Conservation (phyloP, 2,113 vertebrate genomes). For the Balaeniceps rex region DNA sequence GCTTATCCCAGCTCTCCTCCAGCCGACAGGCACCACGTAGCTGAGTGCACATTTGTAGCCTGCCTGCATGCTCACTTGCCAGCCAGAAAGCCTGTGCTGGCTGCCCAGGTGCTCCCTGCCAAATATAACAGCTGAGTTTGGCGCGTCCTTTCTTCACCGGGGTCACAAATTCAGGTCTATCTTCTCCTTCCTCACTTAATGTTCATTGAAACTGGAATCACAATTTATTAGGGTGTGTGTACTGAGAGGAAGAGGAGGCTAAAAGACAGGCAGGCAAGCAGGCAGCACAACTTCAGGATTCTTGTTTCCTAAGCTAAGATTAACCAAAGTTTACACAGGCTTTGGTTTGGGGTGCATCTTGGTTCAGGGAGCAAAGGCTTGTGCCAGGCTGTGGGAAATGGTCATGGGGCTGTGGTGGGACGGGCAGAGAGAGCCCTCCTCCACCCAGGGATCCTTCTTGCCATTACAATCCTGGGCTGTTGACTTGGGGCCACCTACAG, state of each 20-base stretch:
- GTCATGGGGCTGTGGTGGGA: background rate
- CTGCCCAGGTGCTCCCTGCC: background rate
- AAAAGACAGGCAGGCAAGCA: background rate
- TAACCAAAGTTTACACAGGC: background rate
- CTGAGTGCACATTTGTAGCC: background rate
- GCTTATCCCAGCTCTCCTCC: background rate
- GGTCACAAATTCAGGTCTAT: background rate
- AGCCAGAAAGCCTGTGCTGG: background rate
- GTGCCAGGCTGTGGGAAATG: background rate
- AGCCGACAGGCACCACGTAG: background rate
- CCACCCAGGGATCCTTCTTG: fast-evolving
- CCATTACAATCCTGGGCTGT: background rate
- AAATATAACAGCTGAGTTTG: slow-evolving; percentile 7
- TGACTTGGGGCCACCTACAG: background rate
- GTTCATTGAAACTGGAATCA: background rate
- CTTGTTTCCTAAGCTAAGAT: background rate
- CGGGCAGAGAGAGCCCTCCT: background rate
- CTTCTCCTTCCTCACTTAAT: background rate
- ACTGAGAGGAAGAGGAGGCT: background rate
- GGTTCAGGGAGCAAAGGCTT: background rate
- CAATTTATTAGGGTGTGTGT: background rate
- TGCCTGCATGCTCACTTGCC: background rate
- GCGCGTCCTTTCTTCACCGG: background rate
- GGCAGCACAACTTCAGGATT: background rate
- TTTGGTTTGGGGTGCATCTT: background rate